A percentile compares a stretch with the other conserved stretches of the same genome.
phyloP scores from a whole-genome alignment of 2,888 invertebrate species.

The Drosophila meridionalis region DNA sequence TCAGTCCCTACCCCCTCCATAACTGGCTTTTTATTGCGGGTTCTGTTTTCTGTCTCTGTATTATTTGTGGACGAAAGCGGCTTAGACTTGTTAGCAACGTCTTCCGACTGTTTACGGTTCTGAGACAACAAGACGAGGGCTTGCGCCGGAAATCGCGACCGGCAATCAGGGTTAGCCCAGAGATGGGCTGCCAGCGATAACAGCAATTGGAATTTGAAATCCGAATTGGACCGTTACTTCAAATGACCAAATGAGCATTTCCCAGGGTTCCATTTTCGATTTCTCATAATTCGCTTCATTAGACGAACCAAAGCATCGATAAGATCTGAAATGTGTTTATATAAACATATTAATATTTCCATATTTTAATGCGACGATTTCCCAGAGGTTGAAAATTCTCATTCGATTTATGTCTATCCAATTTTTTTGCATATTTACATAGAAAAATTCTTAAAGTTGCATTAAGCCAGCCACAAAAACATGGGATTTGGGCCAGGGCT shows the following conservation, averaged over 20 bases:
- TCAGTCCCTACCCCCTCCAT: slow-evolving; percentile 5
- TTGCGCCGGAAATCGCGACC: slow-evolving; percentile 32
- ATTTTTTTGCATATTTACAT: slow-evolving; percentile 18
- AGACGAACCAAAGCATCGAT: neutral
- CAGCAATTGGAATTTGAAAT: slow-evolving; percentile 25
- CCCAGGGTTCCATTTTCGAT: slow-evolving; percentile 14
- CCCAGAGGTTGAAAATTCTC: slow-evolving; percentile 52
- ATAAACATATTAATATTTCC: slow-evolving; percentile 54
- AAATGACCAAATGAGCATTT: slow-evolving; percentile 31
- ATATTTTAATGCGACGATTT: slow-evolving; percentile 72
- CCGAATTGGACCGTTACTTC: slow-evolving; percentile 26
- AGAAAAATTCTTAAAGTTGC: slow-evolving; percentile 29
- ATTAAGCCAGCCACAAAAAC: slow-evolving; percentile 12
- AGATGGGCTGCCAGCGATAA: slow-evolving; percentile 54
- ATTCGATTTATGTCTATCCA: slow-evolving; percentile 25
- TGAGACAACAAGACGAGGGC: neutral
- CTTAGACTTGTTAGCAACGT: slow-evolving; percentile 70
- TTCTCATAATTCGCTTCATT: slow-evolving; percentile 37
- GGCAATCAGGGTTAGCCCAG: slow-evolving; percentile 38
- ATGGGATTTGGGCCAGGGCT: slow-evolving; percentile 19
- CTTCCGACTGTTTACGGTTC: slow-evolving; percentile 34
- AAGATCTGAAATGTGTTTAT: slow-evolving; percentile 8
- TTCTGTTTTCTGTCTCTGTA: slow-evolving; percentile 20
- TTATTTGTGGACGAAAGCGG: slow-evolving; percentile 48
- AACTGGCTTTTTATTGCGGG: slow-evolving; percentile 48